Base-by-base conservation (phyloP, 1,140 invertebrate genomes). In the Drosophila arawakana region DNA sequence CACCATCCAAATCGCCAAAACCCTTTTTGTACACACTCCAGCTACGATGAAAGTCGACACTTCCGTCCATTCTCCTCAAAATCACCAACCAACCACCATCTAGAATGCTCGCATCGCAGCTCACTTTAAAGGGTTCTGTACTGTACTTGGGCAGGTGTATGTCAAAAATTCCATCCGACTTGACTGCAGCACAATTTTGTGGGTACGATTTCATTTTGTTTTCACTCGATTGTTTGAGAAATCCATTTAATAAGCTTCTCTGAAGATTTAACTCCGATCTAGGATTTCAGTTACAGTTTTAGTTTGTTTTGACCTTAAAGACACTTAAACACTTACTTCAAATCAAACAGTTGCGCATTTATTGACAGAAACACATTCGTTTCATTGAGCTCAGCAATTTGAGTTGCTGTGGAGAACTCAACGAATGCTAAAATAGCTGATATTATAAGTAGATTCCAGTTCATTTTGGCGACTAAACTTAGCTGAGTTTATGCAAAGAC, bases 1-100 rank as follows among this genome's bases (percentile, higher is more conserved):
- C 94, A 2, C 93, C 93, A 15, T 93, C 93, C 13, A 95, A 70
- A 70, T 94, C 94, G 0, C 94, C 95, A 75, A 95, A 95, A 3
- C 94, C 94, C 44, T 94, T 83, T 57, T 94, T 94, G 71, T 95
- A 96, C 34, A 95, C 94, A 0, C 84, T 69, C 95, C 95, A 95
- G 43, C 92, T 92, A 58, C 94, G 93, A 73, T 92, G 93, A 75
- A 96, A 95, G 66, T 95, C 93, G 80, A 94, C 93, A 10, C 93
- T 93, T 0, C 95, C 95, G 63, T 95, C 94, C 57, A 93, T 93
- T 13, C 95, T 92, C 41, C 94, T 94, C 88, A 95, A 94, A 61
- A 95, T 80, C 0, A 93, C 21, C 1, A 58, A 78, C 77, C 75
- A 78, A 2, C 73, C 76, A 1, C 73, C 76, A 2, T 46, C 73